Evolutionary conservation across 2,888 invertebrate species (phyloP).

Genomic region (Chloromyia formosa): DNA sequence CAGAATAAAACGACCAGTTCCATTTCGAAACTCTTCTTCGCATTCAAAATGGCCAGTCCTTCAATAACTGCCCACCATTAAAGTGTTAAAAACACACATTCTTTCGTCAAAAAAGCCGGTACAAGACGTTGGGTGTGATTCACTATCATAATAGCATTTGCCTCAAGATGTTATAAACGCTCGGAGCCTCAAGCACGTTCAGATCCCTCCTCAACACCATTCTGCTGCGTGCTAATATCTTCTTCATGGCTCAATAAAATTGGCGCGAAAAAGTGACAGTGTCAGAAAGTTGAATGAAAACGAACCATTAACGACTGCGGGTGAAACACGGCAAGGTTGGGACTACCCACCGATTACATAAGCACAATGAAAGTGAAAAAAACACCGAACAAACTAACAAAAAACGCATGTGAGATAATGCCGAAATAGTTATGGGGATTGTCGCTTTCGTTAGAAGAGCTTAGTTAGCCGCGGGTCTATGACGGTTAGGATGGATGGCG

Average conservation of each 20-base stretch:
- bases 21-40: too few relatives aligned
- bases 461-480: not conserved
- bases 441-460: slow-evolving; percentile 19
- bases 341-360: slow-evolving; percentile 12
- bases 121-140: not conserved
- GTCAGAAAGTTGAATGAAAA: slow-evolving; percentile 28
- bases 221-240: not conserved
- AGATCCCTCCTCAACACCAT: not conserved
- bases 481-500: not conserved
- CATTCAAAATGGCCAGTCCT: too few relatives aligned
- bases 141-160: not conserved
- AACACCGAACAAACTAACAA: not conserved
- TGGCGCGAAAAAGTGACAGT: slow-evolving; percentile 28
- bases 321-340: slow-evolving; percentile 2
- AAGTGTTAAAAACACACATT: too few relatives aligned
- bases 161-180: not conserved
- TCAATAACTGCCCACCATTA: too few relatives aligned
- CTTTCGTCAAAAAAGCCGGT: too few relatives aligned
- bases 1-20: too few relatives aligned
- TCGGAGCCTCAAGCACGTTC: slow-evolving; percentile 7
- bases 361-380: slow-evolving; percentile 31
- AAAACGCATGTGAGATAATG: slow-evolving; percentile 21
- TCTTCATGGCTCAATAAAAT: not conserved
- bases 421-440: slow-evolving; percentile 10
- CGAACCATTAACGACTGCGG: slow-evolving; percentile 5